Evolutionary conservation across 1,140 invertebrate genomes (phyloP).

Genomic region (Goniozus legneri): DNA sequence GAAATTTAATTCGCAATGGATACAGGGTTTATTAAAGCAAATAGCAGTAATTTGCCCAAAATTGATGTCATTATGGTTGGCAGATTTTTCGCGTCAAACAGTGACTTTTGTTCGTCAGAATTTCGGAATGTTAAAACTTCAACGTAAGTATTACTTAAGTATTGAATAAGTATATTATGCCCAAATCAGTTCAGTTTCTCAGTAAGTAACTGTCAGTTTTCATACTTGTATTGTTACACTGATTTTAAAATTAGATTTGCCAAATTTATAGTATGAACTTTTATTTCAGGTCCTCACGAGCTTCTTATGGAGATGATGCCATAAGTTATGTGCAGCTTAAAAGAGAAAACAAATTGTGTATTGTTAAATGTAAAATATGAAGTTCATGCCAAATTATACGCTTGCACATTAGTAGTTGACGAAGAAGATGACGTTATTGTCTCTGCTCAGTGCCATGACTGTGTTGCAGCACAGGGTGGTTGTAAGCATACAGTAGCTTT

Average conservation of each 20-base stretch:
- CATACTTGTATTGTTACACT: not conserved
- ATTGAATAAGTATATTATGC: not conserved
- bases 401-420: constrained; percentile 17
- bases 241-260: too few species aligned
- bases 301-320: constrained; percentile 28
- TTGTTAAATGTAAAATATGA: constrained; percentile 27
- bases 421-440: constrained; percentile 20
- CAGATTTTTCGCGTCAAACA: not conserved
- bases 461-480: constrained; percentile 21
- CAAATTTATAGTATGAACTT: not conserved
- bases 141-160: not conserved
- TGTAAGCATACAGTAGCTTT: constrained; percentile 26
- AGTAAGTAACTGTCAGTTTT: not conserved
- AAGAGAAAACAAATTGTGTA: constrained; percentile 21
- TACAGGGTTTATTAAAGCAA: not conserved
- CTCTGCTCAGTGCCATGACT: constrained; percentile 25
- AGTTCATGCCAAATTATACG: constrained; percentile 19
- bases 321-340: constrained; percentile 30
- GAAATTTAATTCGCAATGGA: too few species aligned
- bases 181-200: not conserved
- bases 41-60: not conserved
- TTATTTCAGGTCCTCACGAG: not conserved
- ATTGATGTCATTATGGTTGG: not conserved
- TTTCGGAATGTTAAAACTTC: not conserved
- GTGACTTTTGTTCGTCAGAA: not conserved